Conservation (phyloP, 2,797 vertebrate species). For the Limosa lapponica region DNA sequence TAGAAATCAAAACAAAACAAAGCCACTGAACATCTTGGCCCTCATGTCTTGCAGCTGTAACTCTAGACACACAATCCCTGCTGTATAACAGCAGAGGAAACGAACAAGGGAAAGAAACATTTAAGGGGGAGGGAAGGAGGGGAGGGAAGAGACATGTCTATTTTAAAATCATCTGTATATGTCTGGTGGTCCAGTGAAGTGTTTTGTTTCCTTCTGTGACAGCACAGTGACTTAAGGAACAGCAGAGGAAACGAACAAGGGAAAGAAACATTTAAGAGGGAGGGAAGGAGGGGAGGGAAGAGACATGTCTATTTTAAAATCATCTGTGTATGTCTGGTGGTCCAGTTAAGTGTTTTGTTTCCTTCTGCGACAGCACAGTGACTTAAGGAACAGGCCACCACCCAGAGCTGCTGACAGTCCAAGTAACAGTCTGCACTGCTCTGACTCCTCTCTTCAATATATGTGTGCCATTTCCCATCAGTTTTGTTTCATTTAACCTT, state of each 20-base stretch:
- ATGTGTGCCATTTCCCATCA: neutral
- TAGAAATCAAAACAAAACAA: constrained; percentile 45
- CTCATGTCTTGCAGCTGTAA: constrained; percentile 44
- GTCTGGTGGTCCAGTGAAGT: neutral
- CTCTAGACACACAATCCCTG: neutral
- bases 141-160: neutral
- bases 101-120: neutral
- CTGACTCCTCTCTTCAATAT: neutral
- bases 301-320: neutral
- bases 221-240: neutral
- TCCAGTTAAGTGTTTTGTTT: neutral
- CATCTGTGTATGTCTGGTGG: neutral
- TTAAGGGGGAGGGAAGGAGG: neutral
- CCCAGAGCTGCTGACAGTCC: neutral
- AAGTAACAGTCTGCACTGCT: neutral
- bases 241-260: neutral
- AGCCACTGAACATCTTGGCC: constrained; percentile 1
- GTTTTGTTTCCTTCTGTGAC: neutral
- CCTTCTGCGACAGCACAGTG: neutral
- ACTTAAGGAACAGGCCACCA: neutral
- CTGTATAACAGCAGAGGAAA: neutral
- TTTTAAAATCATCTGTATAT: neutral
- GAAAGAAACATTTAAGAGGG: neutral
- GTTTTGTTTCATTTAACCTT: neutral
- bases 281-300: too few relatives aligned